phyloP scores from a whole-genome alignment of 1,140 invertebrate genomes.

The Coelopa frigida region DNA sequence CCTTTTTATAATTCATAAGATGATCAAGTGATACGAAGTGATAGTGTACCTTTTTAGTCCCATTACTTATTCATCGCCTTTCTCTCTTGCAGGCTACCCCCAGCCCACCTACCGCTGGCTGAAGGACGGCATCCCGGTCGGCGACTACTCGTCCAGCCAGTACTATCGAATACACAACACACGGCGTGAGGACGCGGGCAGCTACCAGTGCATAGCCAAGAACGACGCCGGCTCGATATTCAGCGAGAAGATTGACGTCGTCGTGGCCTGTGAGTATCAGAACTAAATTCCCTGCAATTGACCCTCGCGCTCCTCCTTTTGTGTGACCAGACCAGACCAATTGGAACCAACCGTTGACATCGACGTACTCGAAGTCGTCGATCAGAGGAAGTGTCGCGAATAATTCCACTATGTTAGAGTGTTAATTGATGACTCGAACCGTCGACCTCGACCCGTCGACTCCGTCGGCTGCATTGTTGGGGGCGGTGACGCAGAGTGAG shows the following conservation, averaged over 20 bases:
- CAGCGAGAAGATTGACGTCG: slow-evolving; percentile 77
- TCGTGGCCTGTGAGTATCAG: slow-evolving; percentile 78
- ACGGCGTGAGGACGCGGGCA: slow-evolving; percentile 69
- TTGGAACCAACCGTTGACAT: too few species aligned
- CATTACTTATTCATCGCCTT: not conserved
- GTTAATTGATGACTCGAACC: too few species aligned
- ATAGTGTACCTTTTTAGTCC: not conserved
- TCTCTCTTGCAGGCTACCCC: slow-evolving; percentile 62
- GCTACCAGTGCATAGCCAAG: slow-evolving; percentile 83
- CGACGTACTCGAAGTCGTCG: too few species aligned
- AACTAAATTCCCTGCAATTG: slow-evolving; percentile 1
- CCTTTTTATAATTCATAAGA: too few species aligned
- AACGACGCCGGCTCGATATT: slow-evolving; percentile 86
- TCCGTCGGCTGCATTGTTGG: too few species aligned
- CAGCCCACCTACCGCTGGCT: slow-evolving; percentile 84
- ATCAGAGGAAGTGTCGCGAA: too few species aligned
- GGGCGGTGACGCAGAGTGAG: too few species aligned
- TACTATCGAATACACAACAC: slow-evolving; percentile 77
- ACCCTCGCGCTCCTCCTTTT: not conserved
- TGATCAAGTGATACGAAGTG: too few species aligned
- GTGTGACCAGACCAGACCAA: too few species aligned
- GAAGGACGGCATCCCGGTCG: slow-evolving; percentile 70
- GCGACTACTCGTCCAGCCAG: slow-evolving; percentile 65
- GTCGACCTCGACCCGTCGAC: too few species aligned
- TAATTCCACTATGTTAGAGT: too few species aligned